Conservation (phyloP, 2,113 vertebrate species). For the Picathartes gymnocephalus region DNA sequence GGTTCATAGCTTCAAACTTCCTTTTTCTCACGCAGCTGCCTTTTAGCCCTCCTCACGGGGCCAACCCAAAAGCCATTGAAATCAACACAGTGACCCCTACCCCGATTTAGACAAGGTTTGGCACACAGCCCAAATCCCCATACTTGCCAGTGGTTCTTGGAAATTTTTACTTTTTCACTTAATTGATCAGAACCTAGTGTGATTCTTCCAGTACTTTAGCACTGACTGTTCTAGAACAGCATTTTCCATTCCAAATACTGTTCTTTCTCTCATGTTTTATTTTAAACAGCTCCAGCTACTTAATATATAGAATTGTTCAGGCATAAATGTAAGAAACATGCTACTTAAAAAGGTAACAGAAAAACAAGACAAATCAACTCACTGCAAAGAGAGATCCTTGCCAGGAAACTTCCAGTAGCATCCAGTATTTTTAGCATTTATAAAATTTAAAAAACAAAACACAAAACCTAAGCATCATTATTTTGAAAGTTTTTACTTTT, state of each 20-base stretch:
- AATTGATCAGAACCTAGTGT: not conserved
- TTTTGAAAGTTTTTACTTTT: slow-evolving; percentile 31
- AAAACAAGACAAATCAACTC: not conserved
- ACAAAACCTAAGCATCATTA: not conserved
- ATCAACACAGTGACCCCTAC: not conserved
- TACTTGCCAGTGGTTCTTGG: not conserved
- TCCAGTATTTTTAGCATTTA: slow-evolving; percentile 1
- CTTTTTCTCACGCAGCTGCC: not conserved
- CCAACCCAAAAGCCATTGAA: not conserved
- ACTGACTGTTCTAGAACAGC: not conserved
- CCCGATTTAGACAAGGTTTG: not conserved
- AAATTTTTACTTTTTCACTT: not conserved
- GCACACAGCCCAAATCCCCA: not conserved
- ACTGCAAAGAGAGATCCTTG: not conserved
- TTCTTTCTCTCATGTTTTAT: not conserved
- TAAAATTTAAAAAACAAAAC: slow-evolving; percentile 11
- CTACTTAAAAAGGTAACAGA: slow-evolving; percentile 8
- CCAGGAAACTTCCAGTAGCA: slow-evolving; percentile 6
- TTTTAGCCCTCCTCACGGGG: not conserved
- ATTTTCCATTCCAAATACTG: not conserved
- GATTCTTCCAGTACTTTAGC: not conserved
- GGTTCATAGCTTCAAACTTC: not conserved
- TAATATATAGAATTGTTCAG: slow-evolving; percentile 2
- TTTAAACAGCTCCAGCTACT: slow-evolving; percentile 1
- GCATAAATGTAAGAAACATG: not conserved